Percentiles rank a stretch among this genome's conserved stretches.
Conservation (phyloP, 2,888 invertebrate genomes). For the Corythucha ciliata region DNA sequence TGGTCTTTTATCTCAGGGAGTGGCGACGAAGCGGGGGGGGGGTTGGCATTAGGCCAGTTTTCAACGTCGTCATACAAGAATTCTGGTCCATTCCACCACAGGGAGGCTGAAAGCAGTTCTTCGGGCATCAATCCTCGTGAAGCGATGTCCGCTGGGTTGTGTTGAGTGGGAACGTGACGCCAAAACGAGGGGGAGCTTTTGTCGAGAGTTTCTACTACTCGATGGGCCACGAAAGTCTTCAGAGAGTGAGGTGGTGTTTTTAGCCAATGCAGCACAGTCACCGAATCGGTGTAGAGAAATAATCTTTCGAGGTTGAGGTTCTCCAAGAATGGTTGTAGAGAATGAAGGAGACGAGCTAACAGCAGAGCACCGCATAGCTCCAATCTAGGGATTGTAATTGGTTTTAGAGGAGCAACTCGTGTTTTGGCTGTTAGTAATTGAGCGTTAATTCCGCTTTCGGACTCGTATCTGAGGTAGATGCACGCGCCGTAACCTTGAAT, state of each 20-base stretch:
- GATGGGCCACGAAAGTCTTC: conserved; percentile 25
- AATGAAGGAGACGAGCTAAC: conserved; percentile 6
- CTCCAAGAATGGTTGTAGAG: background rate
- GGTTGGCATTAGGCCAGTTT: conserved; percentile 5
- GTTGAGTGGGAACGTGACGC: conserved; percentile 18
- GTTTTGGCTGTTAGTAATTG: conserved; percentile 21
- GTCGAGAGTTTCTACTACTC: conserved; percentile 18
- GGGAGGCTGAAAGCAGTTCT: conserved; percentile 8
- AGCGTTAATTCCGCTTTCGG: background rate
- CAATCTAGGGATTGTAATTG: conserved; percentile 22
- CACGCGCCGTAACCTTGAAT: conserved; percentile 30
- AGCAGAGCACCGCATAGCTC: conserved; percentile 26
- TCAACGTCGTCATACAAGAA: conserved; percentile 5
- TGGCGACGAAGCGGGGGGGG: too few relatives aligned
- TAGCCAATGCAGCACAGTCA: conserved; percentile 25
- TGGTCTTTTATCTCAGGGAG: too few relatives aligned
- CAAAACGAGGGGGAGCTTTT: conserved; percentile 5
- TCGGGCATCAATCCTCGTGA: conserved; percentile 18
- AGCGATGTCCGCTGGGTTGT: conserved; percentile 23
- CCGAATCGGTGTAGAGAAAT: conserved; percentile 21
- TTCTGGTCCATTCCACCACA: conserved; percentile 23
- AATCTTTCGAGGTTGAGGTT: background rate
- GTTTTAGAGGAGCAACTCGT: conserved; percentile 22
- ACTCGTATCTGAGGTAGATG: conserved; percentile 25
- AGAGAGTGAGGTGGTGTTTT: conserved; percentile 20